Evolutionary conservation across 2,113 vertebrate species (phyloP).

Genomic region (Zosterops borbonicus): DNA sequence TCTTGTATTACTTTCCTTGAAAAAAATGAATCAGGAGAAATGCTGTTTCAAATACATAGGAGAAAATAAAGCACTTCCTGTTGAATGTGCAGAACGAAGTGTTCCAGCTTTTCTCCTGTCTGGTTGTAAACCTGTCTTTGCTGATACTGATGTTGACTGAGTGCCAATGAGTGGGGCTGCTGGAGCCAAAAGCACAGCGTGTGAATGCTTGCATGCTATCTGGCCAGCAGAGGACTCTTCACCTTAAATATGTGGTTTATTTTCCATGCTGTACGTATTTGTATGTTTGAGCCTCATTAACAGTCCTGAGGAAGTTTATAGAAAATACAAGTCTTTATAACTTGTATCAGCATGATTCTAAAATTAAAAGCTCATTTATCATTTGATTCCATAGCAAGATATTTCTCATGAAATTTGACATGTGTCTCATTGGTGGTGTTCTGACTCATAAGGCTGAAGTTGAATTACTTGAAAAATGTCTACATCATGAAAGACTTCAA

Average conservation of each 20-base stretch:
- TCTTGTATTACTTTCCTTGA: neutral
- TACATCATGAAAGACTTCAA: neutral
- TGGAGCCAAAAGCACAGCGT: neutral
- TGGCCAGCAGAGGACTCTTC: neutral
- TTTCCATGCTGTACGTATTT: neutral
- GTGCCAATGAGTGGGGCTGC: neutral
- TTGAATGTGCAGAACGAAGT: neutral
- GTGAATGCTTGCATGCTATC: neutral
- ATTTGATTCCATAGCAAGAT: neutral
- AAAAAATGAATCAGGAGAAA: neutral
- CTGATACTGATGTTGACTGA: neutral
- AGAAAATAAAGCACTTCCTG: neutral
- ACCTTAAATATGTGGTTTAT: neutral
- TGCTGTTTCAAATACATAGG: neutral
- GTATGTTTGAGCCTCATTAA: neutral
- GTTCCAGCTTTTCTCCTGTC: neutral
- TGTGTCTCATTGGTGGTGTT: neutral
- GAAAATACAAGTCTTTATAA: neutral
- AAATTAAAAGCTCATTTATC: neutral
- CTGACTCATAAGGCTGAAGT: neutral
- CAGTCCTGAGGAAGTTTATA: neutral
- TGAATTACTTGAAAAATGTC: neutral
- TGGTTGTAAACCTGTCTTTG: neutral
- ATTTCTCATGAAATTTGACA: neutral
- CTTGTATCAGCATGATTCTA: neutral